Percentiles rank a stretch among this genome's conserved stretches.
These are phyloP conservation scores for Aphelinus atriplicis DNA, from an alignment of 1,140 invertebrate genomes.

Conservation along the genomic window DNA sequence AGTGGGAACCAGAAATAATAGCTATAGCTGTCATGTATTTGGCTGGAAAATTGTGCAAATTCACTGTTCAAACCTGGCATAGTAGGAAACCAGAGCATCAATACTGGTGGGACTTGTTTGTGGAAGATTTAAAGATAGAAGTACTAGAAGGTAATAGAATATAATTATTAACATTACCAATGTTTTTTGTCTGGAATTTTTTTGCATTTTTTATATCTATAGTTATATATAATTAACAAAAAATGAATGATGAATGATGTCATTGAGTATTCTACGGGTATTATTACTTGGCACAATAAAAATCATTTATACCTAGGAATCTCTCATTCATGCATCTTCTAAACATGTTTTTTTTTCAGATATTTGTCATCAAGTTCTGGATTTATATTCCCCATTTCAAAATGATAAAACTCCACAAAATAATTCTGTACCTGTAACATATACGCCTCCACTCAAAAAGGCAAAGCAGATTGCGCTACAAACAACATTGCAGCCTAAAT, in stretches of 20 bases:
- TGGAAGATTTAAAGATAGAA: slow-evolving; percentile 34
- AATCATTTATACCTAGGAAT: too few species aligned
- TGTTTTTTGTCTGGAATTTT: neutral
- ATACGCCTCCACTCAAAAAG: too few species aligned
- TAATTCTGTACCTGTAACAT: too few species aligned
- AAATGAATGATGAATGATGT: neutral
- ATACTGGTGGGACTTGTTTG: slow-evolving; percentile 40
- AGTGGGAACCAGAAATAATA: slow-evolving; percentile 29
- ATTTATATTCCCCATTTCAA: slow-evolving; percentile 24
- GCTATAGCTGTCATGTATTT: slow-evolving; percentile 16
- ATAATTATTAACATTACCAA: neutral
- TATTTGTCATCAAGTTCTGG: slow-evolving; percentile 36
- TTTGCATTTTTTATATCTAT: neutral
- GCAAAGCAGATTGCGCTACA: too few species aligned
- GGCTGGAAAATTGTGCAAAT: slow-evolving; percentile 14
- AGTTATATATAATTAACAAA: neutral
- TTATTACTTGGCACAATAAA: too few species aligned
- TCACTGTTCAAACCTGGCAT: neutral
- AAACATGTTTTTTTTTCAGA: slow-evolving; percentile 18
- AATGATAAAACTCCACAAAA: too few species aligned
- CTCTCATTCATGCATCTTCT: neutral
- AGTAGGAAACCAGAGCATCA: neutral
- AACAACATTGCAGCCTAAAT: too few species aligned
- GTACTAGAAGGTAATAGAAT: slow-evolving; percentile 34
- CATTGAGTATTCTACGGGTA: too few species aligned